Base-by-base conservation (phyloP, 2,888 invertebrate species). In the Imbricaverruca yamaguchii region DNA sequence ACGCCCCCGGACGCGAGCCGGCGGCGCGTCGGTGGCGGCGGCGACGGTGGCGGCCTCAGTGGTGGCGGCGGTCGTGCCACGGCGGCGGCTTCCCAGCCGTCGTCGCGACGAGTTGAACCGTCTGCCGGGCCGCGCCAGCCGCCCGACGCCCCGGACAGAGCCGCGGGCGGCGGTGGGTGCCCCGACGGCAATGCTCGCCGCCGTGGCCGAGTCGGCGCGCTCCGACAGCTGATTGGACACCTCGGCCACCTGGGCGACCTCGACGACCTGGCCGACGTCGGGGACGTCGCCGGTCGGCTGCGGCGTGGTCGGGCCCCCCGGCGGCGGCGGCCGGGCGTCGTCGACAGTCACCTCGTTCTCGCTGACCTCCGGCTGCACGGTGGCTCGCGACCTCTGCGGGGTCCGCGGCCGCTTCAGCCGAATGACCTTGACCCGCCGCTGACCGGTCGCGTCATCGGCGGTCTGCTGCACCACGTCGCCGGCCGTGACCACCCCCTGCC, bases 341-440 rank as follows among this genome's bases (percentile, higher is more conserved):
- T 74, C 74, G 9, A 74, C 13, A 2, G 74, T 74, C 39, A 74
- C 74, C 53, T 74, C 74, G 18, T 74, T 74, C 74, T 74, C 74
- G 74, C 74, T 39, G 8, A 74, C 39, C 18, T 74, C 74, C 0
- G 74, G 74, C 53, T 53, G 74, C 74, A 53, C 53, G 21, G 23
- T 74, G 39, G 7, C 59, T 11, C 59, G 59, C 15, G 59, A 59
- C 59, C 59, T 59, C 7, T 59, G 59, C 59, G 59, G 23, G 18
- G 53, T 53, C 3, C 74, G 39, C 2, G 74, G 74, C 18, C 74
- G 74, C 53, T 74, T 74, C 74, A 74, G 53, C 8, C 74, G 39
- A 25, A 74, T 53, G 2, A 74, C 74, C 74, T 53, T 74, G 15
- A 74, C 74, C 39, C 74, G 11, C 3, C 74, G 74, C 74, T 74